Evolutionary conservation across 2,113 vertebrate genomes (phyloP).

Genomic region (Myxocyprinus asiaticus): DNA sequence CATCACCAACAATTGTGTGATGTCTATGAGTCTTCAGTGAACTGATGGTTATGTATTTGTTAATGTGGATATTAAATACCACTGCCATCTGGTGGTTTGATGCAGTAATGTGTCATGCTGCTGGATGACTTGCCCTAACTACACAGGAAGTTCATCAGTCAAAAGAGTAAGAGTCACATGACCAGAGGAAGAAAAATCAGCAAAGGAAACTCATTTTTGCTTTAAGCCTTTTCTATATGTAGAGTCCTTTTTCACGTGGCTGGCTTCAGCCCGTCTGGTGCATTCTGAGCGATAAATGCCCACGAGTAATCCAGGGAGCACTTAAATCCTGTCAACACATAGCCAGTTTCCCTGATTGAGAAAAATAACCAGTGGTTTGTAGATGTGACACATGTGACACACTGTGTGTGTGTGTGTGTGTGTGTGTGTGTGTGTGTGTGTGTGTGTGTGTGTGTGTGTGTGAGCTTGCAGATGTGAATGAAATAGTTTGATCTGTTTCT

Average conservation of each 20-base stretch:
- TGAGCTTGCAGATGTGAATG: conserved; percentile 38
- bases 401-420: not conserved
- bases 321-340: conserved; percentile 42
- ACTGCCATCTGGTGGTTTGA: conserved; percentile 70
- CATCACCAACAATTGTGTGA: no score
- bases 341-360: conserved; percentile 46
- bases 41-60: no score
- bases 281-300: conserved; percentile 21
- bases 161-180: conserved; percentile 24
- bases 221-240: conserved; percentile 54
- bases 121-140: conserved; percentile 29
- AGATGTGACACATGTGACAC: conserved; percentile 33
- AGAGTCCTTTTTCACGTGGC: conserved; percentile 28
- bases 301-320: conserved; percentile 41
- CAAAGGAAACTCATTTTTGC: conserved; percentile 45
- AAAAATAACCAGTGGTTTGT: conserved; percentile 45
- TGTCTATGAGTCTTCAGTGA: no score
- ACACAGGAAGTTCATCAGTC: conserved; percentile 44
- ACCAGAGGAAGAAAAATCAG: conserved; percentile 24
- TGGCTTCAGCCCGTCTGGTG: not conserved
- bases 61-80: conserved; percentile 34
- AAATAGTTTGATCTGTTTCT: conserved; percentile 19
- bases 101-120: conserved; percentile 38
- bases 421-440: no score
- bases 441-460: no score